Evolutionary conservation across 2,888 invertebrate genomes (phyloP).

Genomic region (Brachylomia viminalis): DNA sequence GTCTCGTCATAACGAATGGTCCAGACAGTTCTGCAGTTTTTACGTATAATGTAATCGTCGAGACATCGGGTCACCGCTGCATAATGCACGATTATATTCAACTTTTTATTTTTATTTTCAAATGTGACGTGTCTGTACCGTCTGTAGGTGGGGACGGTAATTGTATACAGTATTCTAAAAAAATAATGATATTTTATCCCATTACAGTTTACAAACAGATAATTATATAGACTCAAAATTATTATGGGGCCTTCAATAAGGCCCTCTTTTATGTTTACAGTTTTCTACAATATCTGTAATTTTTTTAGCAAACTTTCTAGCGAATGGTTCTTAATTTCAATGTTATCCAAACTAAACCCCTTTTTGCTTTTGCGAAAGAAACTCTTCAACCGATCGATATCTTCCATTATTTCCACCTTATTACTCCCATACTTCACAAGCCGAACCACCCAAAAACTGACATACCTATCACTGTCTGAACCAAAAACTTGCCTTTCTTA

Average conservation of each 20-base stretch:
- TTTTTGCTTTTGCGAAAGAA: neutral
- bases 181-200: neutral
- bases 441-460: slow-evolving; percentile 17
- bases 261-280: neutral
- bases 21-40: slow-evolving; percentile 76
- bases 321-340: neutral
- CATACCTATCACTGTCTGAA: slow-evolving; percentile 27
- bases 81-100: slow-evolving; percentile 74
- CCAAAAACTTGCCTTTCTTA: slow-evolving; percentile 38
- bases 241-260: neutral
- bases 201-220: neutral
- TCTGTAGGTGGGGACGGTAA: neutral
- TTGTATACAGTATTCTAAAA: neutral
- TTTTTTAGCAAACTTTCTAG: neutral
- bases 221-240: neutral
- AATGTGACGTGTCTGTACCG: neutral
- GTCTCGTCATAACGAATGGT: slow-evolving; percentile 67
- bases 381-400: slow-evolving; percentile 3
- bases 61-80: slow-evolving; percentile 78
- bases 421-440: slow-evolving; percentile 27
- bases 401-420: slow-evolving; percentile 27
- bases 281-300: neutral
- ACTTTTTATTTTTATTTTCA: slow-evolving; percentile 55
- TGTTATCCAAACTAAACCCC: neutral
- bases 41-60: slow-evolving; percentile 69